These are phyloP conservation scores for Centrocercus urophasianus DNA, from an alignment of 2,113 vertebrate genomes.

Conservation along the genomic window DNA sequence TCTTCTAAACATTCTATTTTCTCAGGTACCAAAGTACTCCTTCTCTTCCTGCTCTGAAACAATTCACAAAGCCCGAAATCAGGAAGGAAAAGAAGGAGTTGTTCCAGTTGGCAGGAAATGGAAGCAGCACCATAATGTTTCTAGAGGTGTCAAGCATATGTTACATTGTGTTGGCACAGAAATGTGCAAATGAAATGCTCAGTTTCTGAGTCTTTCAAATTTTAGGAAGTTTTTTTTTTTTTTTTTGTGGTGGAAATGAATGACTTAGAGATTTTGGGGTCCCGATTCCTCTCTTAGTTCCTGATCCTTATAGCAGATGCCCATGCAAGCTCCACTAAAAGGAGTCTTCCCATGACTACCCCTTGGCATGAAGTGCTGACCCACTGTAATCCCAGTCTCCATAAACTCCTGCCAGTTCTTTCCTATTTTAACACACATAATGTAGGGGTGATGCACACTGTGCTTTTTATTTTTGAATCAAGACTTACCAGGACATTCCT, in stretches of 20 bases:
- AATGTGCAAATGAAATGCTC: slow-evolving; percentile 59
- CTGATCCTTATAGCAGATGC: background rate
- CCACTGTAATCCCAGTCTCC: background rate
- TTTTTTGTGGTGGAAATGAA: background rate
- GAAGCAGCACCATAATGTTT: slow-evolving; percentile 54
- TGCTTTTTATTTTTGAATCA: no score
- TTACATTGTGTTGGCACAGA: slow-evolving; percentile 46
- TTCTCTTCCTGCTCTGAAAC: slow-evolving; percentile 9
- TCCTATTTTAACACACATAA: background rate
- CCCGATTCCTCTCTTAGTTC: background rate
- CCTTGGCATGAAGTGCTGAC: background rate
- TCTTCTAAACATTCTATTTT: background rate
- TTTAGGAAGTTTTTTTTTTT: background rate
- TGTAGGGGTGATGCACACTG: background rate
- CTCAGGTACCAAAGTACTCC: slow-evolving; percentile 3
- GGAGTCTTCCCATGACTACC: background rate
- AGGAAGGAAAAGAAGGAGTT: slow-evolving; percentile 18
- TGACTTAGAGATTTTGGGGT: background rate
- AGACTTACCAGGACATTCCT: background rate
- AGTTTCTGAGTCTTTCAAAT: slow-evolving; percentile 36
- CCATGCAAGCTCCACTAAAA: background rate
- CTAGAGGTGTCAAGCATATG: slow-evolving; percentile 58
- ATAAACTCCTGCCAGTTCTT: background rate
- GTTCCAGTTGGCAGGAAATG: slow-evolving; percentile 45
- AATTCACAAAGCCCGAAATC: slow-evolving; percentile 17